These are phyloP conservation scores for Brachypalpus laphriformis DNA, from an alignment of 2,888 invertebrate species.

Conservation along the genomic window DNA sequence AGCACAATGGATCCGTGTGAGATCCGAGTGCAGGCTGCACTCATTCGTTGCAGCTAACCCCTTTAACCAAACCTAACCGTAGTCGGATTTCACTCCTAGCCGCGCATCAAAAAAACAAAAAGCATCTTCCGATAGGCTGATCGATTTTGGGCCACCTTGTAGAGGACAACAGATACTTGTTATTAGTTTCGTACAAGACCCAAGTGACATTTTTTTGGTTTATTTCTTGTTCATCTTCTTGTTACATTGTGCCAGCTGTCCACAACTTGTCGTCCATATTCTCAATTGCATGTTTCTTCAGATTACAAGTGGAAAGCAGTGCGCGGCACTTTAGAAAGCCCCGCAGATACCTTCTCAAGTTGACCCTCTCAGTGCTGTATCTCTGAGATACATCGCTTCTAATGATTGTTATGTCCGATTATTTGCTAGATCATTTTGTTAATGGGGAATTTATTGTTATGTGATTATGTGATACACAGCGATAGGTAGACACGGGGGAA, in stretches of 20 bases:
- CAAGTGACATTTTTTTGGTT: constrained; percentile 49
- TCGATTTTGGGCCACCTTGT: no score
- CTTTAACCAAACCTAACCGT: no score
- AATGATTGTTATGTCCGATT: constrained; percentile 55
- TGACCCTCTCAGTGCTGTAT: neutral
- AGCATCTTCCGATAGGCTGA: no score
- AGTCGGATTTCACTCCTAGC: no score
- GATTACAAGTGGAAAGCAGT: constrained; percentile 44
- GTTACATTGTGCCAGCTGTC: constrained; percentile 28
- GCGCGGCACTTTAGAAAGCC: constrained; percentile 57
- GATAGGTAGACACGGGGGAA: no score
- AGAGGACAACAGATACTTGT: no score
- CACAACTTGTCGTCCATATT: constrained; percentile 31
- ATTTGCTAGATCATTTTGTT: constrained; percentile 67
- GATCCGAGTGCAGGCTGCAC: no score
- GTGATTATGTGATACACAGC: constrained; percentile 32
- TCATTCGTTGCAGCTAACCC: no score
- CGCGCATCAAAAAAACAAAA: no score
- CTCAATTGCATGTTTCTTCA: constrained; percentile 45
- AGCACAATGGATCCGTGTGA: no score
- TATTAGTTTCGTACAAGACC: constrained; percentile 52
- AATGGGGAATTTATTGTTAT: constrained; percentile 62
- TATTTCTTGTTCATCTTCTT: constrained; percentile 15
- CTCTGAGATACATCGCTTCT: constrained; percentile 39
- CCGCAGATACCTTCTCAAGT: constrained; percentile 11